Conservation (phyloP, 2,113 vertebrate genomes). For the Rhinolophus sinicus region DNA sequence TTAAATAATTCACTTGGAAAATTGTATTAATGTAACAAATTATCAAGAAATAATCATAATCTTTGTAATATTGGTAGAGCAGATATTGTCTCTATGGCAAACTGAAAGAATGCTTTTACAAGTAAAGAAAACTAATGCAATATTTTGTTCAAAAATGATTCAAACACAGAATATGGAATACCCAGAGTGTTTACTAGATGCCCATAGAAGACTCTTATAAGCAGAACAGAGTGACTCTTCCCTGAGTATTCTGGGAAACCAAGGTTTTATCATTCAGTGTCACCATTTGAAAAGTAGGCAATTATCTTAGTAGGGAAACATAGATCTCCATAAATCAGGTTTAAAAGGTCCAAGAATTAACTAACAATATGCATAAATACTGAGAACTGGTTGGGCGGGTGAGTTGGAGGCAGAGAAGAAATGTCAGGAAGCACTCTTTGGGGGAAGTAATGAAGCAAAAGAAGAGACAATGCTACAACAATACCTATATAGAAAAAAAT, state of each 20-base stretch:
- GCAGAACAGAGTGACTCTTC: neutral
- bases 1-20: constrained; percentile 28
- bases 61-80: neutral
- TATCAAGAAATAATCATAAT: neutral
- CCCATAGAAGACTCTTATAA: neutral
- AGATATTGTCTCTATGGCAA: neutral
- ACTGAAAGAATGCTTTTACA: neutral
- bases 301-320: neutral
- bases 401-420: neutral
- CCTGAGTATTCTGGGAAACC: neutral
- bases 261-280: neutral
- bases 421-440: neutral
- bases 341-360: neutral
- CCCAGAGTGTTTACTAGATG: neutral
- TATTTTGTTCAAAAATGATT: constrained; percentile 25
- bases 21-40: neutral
- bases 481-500: neutral
- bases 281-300: neutral
- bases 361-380: neutral
- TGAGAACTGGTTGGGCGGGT: neutral
- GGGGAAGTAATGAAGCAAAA: neutral
- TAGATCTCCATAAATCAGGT: neutral
- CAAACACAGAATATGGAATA: neutral
- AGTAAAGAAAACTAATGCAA: neutral
- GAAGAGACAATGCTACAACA: neutral